A percentile compares a stretch with the other conserved stretches of the same genome.
Conservation (phyloP, 2,797 vertebrate genomes). For the Denticeps clupeoides region DNA sequence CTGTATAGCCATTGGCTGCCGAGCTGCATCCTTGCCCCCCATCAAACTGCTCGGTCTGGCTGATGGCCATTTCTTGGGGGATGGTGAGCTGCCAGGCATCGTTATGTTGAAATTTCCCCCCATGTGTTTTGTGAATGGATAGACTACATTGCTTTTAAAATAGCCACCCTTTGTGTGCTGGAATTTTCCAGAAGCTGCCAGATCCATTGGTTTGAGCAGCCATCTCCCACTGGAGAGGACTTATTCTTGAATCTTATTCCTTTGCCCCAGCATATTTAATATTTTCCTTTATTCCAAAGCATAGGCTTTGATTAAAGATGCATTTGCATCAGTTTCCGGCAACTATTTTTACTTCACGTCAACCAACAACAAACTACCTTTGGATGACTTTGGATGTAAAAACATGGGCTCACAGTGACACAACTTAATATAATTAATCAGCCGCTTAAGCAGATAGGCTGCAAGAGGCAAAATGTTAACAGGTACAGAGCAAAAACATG, state of each 20-base stretch:
- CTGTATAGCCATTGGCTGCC: slow-evolving; percentile 13
- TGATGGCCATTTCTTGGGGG: slow-evolving; percentile 10
- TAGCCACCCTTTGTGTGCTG: slow-evolving; percentile 23
- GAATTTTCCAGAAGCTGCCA: slow-evolving; percentile 20
- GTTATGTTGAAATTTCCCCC: slow-evolving; percentile 13
- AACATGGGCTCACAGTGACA: no score
- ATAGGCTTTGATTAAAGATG: no score
- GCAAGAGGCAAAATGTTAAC: no score
- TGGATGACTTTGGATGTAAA: no score
- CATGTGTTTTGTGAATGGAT: slow-evolving; percentile 8
- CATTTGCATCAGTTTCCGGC: no score
- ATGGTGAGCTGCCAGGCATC: slow-evolving; percentile 9
- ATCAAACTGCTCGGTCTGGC: slow-evolving; percentile 5
- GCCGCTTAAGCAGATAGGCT: no score
- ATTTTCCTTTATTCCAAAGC: no score
- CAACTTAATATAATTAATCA: no score
- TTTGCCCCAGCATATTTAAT: no score
- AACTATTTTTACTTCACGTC: no score
- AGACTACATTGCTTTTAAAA: slow-evolving; percentile 22
- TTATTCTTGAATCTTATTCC: not conserved
- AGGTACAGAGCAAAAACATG: no score
- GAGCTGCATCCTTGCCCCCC: slow-evolving; percentile 3
- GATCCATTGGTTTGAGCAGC: slow-evolving; percentile 13
- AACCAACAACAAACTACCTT: no score
- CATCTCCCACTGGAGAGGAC: not conserved